Evolutionary conservation across 2,113 vertebrate species (phyloP).

Genomic region (Lutjanus erythropterus): DNA sequence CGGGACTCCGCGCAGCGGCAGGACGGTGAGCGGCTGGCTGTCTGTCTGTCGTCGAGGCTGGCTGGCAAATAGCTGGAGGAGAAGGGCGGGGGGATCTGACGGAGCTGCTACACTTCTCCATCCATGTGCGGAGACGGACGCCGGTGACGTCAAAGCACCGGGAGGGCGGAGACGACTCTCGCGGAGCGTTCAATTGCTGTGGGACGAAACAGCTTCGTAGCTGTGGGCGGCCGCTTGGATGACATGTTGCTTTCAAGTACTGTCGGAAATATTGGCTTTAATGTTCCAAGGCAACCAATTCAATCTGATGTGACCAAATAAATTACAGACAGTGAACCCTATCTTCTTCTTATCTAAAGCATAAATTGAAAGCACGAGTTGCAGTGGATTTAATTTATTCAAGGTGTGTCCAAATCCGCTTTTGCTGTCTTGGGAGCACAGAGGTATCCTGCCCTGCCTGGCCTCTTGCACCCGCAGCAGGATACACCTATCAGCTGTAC

Average conservation of each 20-base stretch:
- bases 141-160: slow-evolving; percentile 79
- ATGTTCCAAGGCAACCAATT: no score
- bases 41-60: slow-evolving; percentile 38
- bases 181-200: not conserved
- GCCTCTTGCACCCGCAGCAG: no score
- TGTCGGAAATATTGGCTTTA: not conserved
- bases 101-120: slow-evolving; percentile 45
- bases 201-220: not conserved
- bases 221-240: not conserved
- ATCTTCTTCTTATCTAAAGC: no score
- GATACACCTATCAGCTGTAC: no score
- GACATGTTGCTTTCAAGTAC: not conserved
- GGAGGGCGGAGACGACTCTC: slow-evolving; percentile 10
- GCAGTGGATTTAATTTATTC: no score
- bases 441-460: no score
- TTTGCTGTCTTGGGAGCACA: no score
- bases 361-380: no score
- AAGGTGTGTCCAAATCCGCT: no score
- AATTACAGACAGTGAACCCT: not conserved
- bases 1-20: slow-evolving; percentile 47
- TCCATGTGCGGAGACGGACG: slow-evolving; percentile 86
- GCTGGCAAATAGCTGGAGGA: slow-evolving; percentile 49
- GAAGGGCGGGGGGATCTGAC: slow-evolving; percentile 47
- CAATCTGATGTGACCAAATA: not conserved
- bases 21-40: slow-evolving; percentile 55